These are phyloP conservation scores for Pomacea maculata DNA, from an alignment of 1,140 invertebrate genomes.

Conservation along the genomic window DNA sequence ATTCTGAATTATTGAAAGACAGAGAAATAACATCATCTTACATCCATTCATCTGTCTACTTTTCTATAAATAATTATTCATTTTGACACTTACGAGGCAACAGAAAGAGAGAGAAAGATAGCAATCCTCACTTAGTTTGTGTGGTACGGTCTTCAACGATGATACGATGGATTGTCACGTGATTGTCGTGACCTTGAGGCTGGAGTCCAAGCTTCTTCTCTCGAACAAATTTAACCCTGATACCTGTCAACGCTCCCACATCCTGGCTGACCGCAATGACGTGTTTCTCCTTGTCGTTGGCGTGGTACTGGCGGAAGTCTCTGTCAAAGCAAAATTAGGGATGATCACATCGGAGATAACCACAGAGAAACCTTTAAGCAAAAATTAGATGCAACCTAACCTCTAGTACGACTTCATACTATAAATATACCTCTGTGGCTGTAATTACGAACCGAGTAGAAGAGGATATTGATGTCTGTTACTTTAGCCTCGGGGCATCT, in stretches of 20 bases:
- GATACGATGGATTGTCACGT: conserved; percentile 30
- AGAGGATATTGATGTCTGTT: not conserved
- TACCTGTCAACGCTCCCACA: conserved; percentile 29
- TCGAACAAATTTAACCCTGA: conserved; percentile 35
- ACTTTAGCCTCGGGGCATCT: no score
- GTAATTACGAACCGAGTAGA: not conserved
- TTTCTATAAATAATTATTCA: no score
- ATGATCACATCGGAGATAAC: no score
- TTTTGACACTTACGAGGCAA: no score
- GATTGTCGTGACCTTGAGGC: conserved; percentile 17
- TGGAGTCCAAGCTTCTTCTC: conserved; percentile 15
- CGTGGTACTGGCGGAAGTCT: conserved; percentile 24
- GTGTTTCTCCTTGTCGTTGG: conserved; percentile 29
- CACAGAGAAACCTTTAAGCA: no score
- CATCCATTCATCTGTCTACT: no score
- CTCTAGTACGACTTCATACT: not conserved
- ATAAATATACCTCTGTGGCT: not conserved
- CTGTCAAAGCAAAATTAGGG: conserved; percentile 14
- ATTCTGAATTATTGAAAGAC: no score
- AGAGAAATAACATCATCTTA: no score
- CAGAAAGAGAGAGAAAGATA: no score
- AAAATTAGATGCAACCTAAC: not conserved
- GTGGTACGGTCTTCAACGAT: conserved; percentile 21
- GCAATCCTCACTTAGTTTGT: conserved; percentile 9
- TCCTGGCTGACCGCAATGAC: conserved; percentile 30